Percentiles rank a stretch among this genome's conserved stretches.
These are phyloP conservation scores for Blennius ocellaris DNA, from an alignment of 2,113 vertebrate species.

Conservation along the genomic window DNA sequence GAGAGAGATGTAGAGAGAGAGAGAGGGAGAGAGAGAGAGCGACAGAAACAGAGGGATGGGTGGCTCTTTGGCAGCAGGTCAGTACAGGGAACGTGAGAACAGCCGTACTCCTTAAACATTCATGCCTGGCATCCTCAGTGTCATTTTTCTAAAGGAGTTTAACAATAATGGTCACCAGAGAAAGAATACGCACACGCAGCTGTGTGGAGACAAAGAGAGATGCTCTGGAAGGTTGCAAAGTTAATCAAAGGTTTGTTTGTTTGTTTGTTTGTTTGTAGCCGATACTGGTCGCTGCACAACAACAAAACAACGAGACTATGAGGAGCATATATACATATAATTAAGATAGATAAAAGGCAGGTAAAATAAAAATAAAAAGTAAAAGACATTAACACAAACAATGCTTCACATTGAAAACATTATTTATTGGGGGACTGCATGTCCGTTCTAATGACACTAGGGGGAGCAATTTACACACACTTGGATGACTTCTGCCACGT, in stretches of 20 bases:
- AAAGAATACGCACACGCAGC: background rate
- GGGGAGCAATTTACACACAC: slow-evolving; percentile 60
- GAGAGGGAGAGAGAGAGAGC: slow-evolving; percentile 1
- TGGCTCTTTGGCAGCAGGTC: slow-evolving; percentile 68
- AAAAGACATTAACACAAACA: background rate
- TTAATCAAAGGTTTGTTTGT: too few species aligned
- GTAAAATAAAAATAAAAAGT: background rate
- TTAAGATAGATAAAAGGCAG: too few species aligned
- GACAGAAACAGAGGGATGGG: slow-evolving; percentile 22
- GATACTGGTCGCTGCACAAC: too few species aligned
- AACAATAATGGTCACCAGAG: slow-evolving; percentile 3
- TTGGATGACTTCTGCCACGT: slow-evolving; percentile 5
- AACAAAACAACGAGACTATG: too few species aligned
- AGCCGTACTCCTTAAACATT: slow-evolving; percentile 75
- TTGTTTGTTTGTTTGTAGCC: too few species aligned
- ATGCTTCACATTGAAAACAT: too few species aligned
- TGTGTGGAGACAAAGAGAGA: too few species aligned
- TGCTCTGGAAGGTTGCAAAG: too few species aligned
- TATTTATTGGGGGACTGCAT: slow-evolving; percentile 10
- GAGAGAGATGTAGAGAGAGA: background rate
- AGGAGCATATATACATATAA: too few species aligned
- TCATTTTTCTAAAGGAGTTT: slow-evolving; percentile 26
- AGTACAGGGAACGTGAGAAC: slow-evolving; percentile 64
- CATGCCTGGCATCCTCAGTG: slow-evolving; percentile 57
- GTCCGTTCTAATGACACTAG: slow-evolving; percentile 33